Evolutionary conservation across 2,113 vertebrate species (phyloP), one percentile per base, ranked within the genome.

Genomic region (Pseudorasbora parva): DNA sequence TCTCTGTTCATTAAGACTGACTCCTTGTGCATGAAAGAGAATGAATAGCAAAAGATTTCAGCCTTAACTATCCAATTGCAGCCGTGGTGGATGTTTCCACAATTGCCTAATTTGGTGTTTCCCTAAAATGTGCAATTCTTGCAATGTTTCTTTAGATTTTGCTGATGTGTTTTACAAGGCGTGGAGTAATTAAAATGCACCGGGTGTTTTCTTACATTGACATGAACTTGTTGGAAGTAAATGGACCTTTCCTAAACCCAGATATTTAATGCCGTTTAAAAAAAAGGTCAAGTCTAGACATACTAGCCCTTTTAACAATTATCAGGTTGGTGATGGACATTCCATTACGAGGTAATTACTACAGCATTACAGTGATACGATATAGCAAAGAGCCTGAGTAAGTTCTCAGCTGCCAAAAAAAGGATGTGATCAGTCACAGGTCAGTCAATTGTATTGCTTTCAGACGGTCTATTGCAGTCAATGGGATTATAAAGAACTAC

Each of bases 401-500:
- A 60, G 30, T 47, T 62, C 64, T 87, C 62, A 54, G 17, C 47
- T 76, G 74, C 84, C 64, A 68, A 80, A 85, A 71, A 19, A 56
- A 54, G 79, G 25, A 69, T 69, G 64, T 19, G 11, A 81, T 81
- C 64, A 41, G 64, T 81, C 78, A 74, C 23, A 49, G 21, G 19
- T 4, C 30, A 62, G 49, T 62, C 77, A 73, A 62, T 84, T 57
- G 43, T 23, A 33, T 81, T 64, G 68, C 77, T 84, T 74, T 85
- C 69, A 85, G 59, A 68, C 69, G n/a, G 68, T 73, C 77, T 80
- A 69, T 60, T 37, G 80, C 78, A 60, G 79, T 78, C 64, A 74
- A 81, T 87, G 56, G 54, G 86, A 75, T 82, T 66, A 79, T 76
- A 77, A 82, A 76, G 62, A 41, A 59, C 81, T 80, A 56, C 86